Evolutionary conservation across 1,140 invertebrate genomes (phyloP).

Genomic region (Carposina sasakii): DNA sequence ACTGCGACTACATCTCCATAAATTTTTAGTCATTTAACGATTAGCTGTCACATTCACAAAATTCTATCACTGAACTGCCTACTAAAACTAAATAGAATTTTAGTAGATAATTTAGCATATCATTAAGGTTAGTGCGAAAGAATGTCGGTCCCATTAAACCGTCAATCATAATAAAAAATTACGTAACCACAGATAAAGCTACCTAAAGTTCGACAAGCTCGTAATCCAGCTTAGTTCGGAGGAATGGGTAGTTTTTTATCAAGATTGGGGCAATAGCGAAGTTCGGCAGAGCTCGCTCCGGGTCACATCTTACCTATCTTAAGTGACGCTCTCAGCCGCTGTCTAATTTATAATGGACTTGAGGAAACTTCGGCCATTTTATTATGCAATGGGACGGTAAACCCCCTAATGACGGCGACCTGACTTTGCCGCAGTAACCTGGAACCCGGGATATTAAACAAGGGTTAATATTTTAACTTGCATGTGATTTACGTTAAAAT

Average conservation of each 20-base stretch:
- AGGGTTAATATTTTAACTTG: slow-evolving; percentile 43
- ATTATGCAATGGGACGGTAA: slow-evolving; percentile 70
- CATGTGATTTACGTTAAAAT: slow-evolving; percentile 35
- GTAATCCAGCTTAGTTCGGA: slow-evolving; percentile 60
- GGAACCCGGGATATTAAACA: slow-evolving; percentile 46
- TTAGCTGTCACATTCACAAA: no score
- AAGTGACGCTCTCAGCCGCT: slow-evolving; percentile 67
- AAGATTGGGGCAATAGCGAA: slow-evolving; percentile 64
- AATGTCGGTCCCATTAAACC: no score
- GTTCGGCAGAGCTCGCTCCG: slow-evolving; percentile 63
- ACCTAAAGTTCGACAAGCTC: slow-evolving; percentile 47
- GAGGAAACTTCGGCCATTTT: slow-evolving; percentile 69
- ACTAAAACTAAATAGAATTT: no score
- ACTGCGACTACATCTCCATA: no score
- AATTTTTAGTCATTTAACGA: no score
- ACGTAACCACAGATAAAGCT: slow-evolving; percentile 34
- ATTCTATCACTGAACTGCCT: no score
- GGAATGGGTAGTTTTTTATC: slow-evolving; percentile 69
- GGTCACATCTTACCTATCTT: slow-evolving; percentile 71
- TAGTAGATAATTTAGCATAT: no score
- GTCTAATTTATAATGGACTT: slow-evolving; percentile 73
- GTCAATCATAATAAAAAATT: no score
- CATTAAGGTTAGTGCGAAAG: no score
- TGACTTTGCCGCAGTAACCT: slow-evolving; percentile 53
- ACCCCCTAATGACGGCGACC: slow-evolving; percentile 65